phyloP scores from a whole-genome alignment of 2,113 vertebrate genomes.

The Hemibagrus wyckioides region DNA sequence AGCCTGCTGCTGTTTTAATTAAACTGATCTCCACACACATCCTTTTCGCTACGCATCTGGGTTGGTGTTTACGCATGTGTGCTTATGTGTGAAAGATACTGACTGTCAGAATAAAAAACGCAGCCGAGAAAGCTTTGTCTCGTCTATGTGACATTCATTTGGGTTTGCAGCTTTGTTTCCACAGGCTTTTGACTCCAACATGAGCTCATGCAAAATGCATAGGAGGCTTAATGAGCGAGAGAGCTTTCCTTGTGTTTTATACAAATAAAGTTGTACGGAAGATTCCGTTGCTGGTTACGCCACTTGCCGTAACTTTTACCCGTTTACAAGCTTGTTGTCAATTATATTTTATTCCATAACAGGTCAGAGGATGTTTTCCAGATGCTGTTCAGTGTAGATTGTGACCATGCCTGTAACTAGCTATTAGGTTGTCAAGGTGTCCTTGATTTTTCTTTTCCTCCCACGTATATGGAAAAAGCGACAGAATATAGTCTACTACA shows the following conservation, averaged over 20 bases:
- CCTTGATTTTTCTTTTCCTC: neutral
- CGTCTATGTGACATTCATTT: neutral
- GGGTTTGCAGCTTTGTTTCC: neutral
- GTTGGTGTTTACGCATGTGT: neutral
- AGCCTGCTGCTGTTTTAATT: slow-evolving; percentile 22
- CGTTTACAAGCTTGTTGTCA: neutral
- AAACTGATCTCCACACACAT: slow-evolving; percentile 35
- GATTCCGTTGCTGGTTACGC: neutral
- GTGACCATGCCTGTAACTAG: neutral
- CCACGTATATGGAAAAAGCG: neutral
- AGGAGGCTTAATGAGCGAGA: neutral
- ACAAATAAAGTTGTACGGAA: neutral
- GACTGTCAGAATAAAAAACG: slow-evolving; percentile 1
- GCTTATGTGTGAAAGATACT: neutral
- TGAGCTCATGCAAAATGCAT: slow-evolving; percentile 18
- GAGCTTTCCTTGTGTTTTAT: neutral
- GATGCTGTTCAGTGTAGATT: neutral
- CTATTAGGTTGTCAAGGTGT: neutral
- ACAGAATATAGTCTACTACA: neutral
- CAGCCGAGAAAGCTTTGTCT: neutral
- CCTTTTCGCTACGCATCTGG: neutral
- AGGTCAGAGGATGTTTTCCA: neutral
- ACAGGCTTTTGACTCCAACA: neutral
- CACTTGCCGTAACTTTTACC: neutral
- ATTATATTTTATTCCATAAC: neutral